Percentiles rank a stretch among this genome's conserved stretches.
phyloP scores from a whole-genome alignment of 2,888 invertebrate genomes.

The Coleophora flavipennella region DNA sequence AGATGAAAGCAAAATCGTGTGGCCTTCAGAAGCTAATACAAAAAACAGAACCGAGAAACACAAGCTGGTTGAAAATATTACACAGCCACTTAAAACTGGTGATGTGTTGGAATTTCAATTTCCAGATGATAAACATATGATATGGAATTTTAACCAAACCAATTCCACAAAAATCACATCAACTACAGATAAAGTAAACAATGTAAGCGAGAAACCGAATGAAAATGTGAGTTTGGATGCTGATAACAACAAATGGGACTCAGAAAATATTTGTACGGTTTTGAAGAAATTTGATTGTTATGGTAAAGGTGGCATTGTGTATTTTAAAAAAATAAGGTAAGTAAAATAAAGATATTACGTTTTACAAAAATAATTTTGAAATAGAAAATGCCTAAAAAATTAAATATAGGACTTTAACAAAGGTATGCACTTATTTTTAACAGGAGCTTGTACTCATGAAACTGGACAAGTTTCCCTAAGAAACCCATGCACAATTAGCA shows the following conservation, averaged over 20 bases:
- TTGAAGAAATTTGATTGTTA: conserved; percentile 38
- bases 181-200: conserved; percentile 4
- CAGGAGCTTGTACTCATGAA: too few species aligned
- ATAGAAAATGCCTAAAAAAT: background rate
- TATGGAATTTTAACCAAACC: conserved; percentile 9
- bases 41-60: too few species aligned
- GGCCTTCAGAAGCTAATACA: conserved; percentile 14
- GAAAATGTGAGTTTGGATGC: conserved; percentile 11
- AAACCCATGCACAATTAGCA: too few species aligned
- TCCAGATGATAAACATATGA: conserved; percentile 21
- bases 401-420: too few species aligned
- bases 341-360: too few species aligned
- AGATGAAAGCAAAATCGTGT: conserved; percentile 19
- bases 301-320: conserved; percentile 32
- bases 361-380: too few species aligned
- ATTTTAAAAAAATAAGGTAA: conserved; percentile 24
- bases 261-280: conserved; percentile 42
- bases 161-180: conserved; percentile 4
- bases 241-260: conserved; percentile 10
- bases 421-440: too few species aligned
- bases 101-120: conserved; percentile 34
- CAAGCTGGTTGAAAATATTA: too few species aligned
- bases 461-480: too few species aligned
- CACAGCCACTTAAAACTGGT: background rate
- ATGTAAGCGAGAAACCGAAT: background rate